Conservation (phyloP, 2,113 vertebrate genomes). For the Ovis canadensis region DNA sequence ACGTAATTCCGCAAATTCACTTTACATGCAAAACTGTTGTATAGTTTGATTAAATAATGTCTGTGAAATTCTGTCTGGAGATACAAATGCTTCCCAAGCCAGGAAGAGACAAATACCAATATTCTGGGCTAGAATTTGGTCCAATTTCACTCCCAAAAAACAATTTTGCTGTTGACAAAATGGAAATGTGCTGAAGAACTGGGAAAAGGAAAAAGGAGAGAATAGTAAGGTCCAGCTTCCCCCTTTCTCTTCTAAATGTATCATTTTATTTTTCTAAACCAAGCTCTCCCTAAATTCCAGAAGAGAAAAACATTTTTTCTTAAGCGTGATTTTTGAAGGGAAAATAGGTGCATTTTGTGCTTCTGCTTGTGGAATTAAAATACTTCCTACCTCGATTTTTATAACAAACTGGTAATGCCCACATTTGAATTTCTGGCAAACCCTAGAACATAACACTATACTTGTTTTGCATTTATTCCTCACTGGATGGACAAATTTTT, state of each 20-base stretch:
- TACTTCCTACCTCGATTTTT: constrained; percentile 29
- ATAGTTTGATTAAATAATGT: constrained; percentile 37
- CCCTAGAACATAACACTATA: not conserved
- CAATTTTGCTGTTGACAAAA: constrained; percentile 6
- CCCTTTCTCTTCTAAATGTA: not conserved
- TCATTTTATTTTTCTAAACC: not conserved
- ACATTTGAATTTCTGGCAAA: constrained; percentile 49
- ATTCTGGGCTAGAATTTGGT: not conserved
- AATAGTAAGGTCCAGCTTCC: not conserved
- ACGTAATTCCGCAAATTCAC: constrained; percentile 22
- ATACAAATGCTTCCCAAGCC: not conserved
- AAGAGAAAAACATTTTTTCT: constrained; percentile 2
- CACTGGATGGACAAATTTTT: constrained; percentile 18
- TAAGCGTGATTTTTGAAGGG: not conserved
- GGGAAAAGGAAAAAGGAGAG: not conserved
- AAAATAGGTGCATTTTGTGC: not conserved
- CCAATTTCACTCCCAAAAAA: not conserved
- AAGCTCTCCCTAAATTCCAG: not conserved
- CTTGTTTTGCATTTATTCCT: constrained; percentile 38
- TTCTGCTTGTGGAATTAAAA: not conserved
- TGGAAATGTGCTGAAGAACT: not conserved
- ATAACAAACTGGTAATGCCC: not conserved
- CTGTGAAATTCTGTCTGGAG: constrained; percentile 24
- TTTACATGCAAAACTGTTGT: constrained; percentile 20
- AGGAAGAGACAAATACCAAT: not conserved